Conservation (phyloP, 2,888 invertebrate genomes). For the Yponomeuta plumbellus region DNA sequence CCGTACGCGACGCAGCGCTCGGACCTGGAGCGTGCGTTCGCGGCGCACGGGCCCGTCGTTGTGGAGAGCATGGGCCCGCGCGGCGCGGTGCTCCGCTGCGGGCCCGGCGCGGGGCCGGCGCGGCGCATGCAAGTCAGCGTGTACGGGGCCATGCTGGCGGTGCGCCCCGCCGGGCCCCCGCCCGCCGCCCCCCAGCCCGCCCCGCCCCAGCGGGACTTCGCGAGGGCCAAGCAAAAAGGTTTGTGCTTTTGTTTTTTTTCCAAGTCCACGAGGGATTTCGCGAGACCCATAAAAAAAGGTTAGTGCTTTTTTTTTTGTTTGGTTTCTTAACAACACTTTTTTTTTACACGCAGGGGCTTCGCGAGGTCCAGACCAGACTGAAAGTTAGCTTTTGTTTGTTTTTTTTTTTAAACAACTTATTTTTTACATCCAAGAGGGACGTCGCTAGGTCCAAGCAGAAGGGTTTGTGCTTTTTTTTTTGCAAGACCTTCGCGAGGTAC, state of each 20-base stretch:
- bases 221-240: constrained; percentile 36
- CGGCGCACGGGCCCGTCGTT: constrained; percentile 36
- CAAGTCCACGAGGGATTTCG: neutral
- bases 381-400: too few species aligned
- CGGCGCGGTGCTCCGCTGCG: constrained; percentile 37
- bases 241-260: constrained; percentile 4
- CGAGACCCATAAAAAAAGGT: too few species aligned
- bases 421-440: constrained; percentile 11
- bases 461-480: too few species aligned
- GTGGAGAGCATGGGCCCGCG: constrained; percentile 35
- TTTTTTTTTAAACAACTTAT: too few species aligned
- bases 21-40: constrained; percentile 43
- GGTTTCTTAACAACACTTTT: too few species aligned
- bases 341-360: too few species aligned
- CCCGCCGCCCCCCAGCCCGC: constrained; percentile 22
- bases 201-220: constrained; percentile 24
- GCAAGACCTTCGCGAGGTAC: too few species aligned
- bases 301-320: too few species aligned
- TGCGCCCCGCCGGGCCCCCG: constrained; percentile 28
- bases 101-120: constrained; percentile 28
- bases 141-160: constrained; percentile 46
- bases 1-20: constrained; percentile 45
- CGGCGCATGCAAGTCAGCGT: constrained; percentile 41
- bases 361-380: too few species aligned
- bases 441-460: constrained; percentile 24